Conservation (phyloP, 2,113 vertebrate genomes). For the Phyllostomus discolor region DNA sequence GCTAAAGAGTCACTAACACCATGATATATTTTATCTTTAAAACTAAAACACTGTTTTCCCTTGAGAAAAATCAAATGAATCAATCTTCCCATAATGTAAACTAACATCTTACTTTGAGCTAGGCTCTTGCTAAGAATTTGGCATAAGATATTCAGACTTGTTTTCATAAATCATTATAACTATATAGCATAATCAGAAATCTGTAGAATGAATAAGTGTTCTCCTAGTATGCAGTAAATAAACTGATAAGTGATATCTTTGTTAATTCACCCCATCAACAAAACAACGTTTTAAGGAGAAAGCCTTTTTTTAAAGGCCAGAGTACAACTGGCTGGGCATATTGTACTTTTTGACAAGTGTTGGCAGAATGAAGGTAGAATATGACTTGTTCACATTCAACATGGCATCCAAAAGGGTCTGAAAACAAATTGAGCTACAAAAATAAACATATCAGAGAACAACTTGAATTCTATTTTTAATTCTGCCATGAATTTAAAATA, state of each 20-base stretch:
- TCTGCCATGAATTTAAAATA: background rate
- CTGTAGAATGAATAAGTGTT: background rate
- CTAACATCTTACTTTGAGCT: conserved; percentile 58
- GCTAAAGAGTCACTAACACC: conserved; percentile 46
- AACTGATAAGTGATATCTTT: background rate
- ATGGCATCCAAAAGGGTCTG: background rate
- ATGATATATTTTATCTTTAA: conserved; percentile 72
- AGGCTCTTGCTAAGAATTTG: conserved; percentile 30
- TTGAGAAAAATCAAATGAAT: conserved; percentile 68
- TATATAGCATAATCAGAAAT: background rate
- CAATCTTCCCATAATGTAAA: conserved; percentile 64
- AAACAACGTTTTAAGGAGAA: conserved; percentile 5
- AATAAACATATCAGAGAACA: background rate
- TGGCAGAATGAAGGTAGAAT: background rate
- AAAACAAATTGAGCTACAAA: background rate
- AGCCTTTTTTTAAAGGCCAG: background rate
- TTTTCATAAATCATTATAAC: conserved; percentile 32
- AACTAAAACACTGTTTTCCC: conserved; percentile 61
- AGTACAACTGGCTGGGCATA: background rate
- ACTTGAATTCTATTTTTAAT: background rate
- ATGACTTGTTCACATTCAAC: background rate
- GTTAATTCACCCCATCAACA: background rate
- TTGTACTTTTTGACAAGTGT: background rate
- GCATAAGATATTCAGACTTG: background rate
- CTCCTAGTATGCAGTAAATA: background rate